Evolutionary conservation across 2,797 vertebrate species (phyloP).

Genomic region (Tapirus indicus): DNA sequence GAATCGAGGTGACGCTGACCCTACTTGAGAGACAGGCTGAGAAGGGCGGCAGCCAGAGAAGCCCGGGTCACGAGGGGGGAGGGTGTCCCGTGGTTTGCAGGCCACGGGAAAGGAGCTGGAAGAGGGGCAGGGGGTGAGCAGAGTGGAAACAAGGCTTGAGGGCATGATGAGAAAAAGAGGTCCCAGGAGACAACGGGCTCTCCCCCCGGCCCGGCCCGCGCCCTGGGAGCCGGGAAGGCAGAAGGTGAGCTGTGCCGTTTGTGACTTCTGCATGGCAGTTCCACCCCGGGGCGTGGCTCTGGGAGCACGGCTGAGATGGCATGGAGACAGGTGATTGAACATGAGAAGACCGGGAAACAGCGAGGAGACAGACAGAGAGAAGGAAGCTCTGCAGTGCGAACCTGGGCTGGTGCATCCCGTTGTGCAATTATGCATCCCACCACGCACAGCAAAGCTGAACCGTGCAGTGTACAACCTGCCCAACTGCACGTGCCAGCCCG

Average conservation of each 20-base stretch:
- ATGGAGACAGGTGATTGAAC: background rate
- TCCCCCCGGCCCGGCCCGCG: background rate
- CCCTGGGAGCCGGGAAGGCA: background rate
- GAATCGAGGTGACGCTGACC: background rate
- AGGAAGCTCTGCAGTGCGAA: background rate
- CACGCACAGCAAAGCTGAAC: too few relatives aligned
- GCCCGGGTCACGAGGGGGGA: background rate
- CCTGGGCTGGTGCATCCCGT: rapidly evolving
- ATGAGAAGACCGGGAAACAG: background rate
- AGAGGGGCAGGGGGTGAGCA: too few relatives aligned
- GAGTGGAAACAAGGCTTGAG: background rate
- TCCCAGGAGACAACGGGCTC: background rate
- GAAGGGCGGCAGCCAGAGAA: background rate
- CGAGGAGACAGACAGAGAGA: background rate
- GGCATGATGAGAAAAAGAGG: background rate
- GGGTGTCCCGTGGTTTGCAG: background rate
- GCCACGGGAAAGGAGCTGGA: background rate
- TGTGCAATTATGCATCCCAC: rapidly evolving
- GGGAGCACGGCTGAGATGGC: background rate
- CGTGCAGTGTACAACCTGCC: background rate
- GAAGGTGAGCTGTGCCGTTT: background rate
- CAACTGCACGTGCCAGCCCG: background rate
- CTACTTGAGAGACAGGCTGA: background rate
- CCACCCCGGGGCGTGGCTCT: background rate
- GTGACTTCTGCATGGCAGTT: background rate